Percentiles rank a stretch among this genome's conserved stretches.
These are phyloP conservation scores for Cephalophus harveyi DNA, from an alignment of 2,113 vertebrate species.

Conservation along the genomic window DNA sequence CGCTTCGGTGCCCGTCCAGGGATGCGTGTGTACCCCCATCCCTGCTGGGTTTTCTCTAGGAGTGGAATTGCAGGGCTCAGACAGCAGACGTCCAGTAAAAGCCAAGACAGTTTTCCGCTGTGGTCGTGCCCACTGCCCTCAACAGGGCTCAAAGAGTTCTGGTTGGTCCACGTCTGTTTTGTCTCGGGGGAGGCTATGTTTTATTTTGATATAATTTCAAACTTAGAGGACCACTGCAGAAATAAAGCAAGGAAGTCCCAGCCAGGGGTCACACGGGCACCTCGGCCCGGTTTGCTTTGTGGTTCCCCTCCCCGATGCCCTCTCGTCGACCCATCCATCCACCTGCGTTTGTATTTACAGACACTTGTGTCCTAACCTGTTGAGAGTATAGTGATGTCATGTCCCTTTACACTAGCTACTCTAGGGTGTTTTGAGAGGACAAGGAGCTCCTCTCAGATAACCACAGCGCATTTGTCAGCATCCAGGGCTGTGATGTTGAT, in stretches of 20 bases:
- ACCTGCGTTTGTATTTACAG: rapidly evolving
- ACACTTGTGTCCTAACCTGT: background rate
- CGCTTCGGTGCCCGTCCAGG: rapidly evolving
- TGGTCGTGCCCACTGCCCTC: rapidly evolving
- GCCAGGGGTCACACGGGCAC: rapidly evolving
- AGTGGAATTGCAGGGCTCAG: rapidly evolving
- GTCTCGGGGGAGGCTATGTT: background rate
- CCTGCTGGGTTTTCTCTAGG: background rate
- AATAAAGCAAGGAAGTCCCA: rapidly evolving
- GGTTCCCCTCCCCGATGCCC: rapidly evolving
- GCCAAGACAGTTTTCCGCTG: rapidly evolving
- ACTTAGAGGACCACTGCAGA: background rate
- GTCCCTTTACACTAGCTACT: background rate
- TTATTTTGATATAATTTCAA: background rate
- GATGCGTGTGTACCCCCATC: rapidly evolving
- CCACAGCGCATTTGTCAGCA: background rate
- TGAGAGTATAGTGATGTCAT: background rate
- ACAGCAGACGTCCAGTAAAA: rapidly evolving
- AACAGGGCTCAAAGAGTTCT: background rate
- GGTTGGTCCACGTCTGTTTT: background rate
- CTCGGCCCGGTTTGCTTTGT: rapidly evolving
- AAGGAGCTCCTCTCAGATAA: background rate
- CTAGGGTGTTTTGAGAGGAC: background rate
- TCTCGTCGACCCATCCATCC: rapidly evolving
- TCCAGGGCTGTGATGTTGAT: rapidly evolving